Conservation (phyloP, 2,797 vertebrate species). For the Leucoraja ocellata region DNA sequence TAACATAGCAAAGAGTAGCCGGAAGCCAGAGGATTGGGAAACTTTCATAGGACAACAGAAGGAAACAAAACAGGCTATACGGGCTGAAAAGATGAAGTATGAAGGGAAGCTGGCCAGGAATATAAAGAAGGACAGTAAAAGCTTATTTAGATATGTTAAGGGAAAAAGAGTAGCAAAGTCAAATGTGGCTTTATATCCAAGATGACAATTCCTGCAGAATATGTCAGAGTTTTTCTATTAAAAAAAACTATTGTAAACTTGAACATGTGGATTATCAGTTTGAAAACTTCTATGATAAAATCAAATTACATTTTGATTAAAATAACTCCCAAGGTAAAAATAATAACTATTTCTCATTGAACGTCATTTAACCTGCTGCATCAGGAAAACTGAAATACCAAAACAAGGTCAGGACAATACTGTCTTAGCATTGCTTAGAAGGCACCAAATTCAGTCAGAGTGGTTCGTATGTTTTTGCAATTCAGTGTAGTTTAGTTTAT, state of each 20-base stretch:
- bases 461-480: background rate
- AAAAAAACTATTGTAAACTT: background rate
- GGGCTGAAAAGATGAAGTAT: too few relatives aligned
- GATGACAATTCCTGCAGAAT: background rate
- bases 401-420: background rate
- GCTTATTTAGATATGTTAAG: too few relatives aligned
- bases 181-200: background rate
- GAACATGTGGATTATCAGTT: background rate
- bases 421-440: constrained; percentile 23
- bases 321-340: background rate
- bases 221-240: background rate
- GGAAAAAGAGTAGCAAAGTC: too few relatives aligned
- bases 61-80: too few relatives aligned
- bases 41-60: too few relatives aligned
- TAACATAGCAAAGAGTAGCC: too few relatives aligned
- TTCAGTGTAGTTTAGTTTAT: background rate
- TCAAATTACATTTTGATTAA: background rate
- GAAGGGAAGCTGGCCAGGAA: too few relatives aligned
- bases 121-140: too few relatives aligned
- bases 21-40: too few relatives aligned
- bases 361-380: background rate
- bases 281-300: background rate
- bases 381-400: background rate
- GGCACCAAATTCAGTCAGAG: background rate
- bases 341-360: background rate